phyloP scores from a whole-genome alignment of 2,113 vertebrate species.

The Sterrhoptilus dennistouni region DNA sequence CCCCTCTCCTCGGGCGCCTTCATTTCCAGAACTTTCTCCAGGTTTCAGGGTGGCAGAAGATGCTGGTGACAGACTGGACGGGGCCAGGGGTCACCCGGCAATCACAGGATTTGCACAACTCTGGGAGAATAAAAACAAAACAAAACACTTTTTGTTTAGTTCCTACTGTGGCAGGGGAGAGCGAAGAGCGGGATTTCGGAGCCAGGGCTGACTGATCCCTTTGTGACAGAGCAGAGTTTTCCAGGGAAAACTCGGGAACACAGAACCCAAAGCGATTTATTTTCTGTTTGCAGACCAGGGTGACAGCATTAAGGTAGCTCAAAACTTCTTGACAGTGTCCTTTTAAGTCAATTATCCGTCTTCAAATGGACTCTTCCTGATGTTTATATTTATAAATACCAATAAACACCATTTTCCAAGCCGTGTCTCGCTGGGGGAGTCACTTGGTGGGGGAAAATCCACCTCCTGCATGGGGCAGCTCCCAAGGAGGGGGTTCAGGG shows the following conservation, averaged over 20 bases:
- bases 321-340: conserved; percentile 35
- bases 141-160: not conserved
- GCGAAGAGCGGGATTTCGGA: fast-evolving
- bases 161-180: not conserved
- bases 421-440: not conserved
- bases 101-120: not conserved
- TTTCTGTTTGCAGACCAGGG: not conserved
- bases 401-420: conserved; percentile 65
- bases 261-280: not conserved
- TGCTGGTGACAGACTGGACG: not conserved
- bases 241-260: not conserved
- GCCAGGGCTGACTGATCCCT: not conserved
- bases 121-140: not conserved
- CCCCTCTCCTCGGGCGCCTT: not conserved
- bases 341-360: conserved; percentile 43
- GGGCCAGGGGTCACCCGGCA: not conserved
- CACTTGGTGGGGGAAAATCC: not conserved
- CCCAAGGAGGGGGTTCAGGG: fast-evolving
- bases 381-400: conserved; percentile 69
- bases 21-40: not conserved
- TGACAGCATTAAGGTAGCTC: conserved; percentile 30
- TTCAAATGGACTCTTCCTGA: conserved; percentile 44
- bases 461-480: fast-evolving
- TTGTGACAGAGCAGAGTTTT: not conserved
- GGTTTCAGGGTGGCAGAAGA: not conserved